Evolutionary conservation across 2,888 invertebrate species (phyloP), one percentile per base, ranked within the genome.

Genomic region (Drosophila phalerata): DNA sequence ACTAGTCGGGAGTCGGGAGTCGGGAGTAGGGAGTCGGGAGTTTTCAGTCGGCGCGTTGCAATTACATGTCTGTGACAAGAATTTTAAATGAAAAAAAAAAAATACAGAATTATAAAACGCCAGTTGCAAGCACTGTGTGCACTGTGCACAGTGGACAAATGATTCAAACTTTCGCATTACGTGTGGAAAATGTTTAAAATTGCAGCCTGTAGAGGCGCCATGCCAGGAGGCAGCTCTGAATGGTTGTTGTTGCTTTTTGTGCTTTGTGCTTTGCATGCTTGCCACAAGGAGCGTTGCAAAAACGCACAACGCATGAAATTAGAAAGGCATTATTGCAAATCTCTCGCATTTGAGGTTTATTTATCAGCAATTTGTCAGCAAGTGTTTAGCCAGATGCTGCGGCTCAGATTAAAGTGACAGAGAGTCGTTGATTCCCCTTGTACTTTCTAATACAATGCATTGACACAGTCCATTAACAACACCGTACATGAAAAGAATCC

Each of bases 291-390:
- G 76, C 63, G 58, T 60, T 51, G 57, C 57, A 69, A 73, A 66
- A 58, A 63, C 55, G 42, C 40, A 45, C 57, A 69, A 78, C 88
- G 84, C 88, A 88, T 85, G 85, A 85, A 85, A 85, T 88, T 85
- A 88, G 85, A 85, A 85, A 85, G 85, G 88, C 86, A 81, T 86
- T 85, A 88, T 85, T 75, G 86, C 85, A 85, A 85, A 86, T 86
- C 77, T 84, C 77, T 74, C 64, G 82, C 73, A 57, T 79, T 77
- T 80, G 79, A 77, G 78, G 80, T 81, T 81, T 88, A 87, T 88
- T 85, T 85, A 88, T 79, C 87, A 85, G 85, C 85, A 88, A 85
- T 85, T 85, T 85, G 89, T 88, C 89, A 88, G 86, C 74, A 79
- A 83, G 85, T 85, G 75, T 79, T 79, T 73, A 56, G 77, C 77